Conservation (phyloP, 2,797 vertebrate species). For the Ceryle rudis region DNA sequence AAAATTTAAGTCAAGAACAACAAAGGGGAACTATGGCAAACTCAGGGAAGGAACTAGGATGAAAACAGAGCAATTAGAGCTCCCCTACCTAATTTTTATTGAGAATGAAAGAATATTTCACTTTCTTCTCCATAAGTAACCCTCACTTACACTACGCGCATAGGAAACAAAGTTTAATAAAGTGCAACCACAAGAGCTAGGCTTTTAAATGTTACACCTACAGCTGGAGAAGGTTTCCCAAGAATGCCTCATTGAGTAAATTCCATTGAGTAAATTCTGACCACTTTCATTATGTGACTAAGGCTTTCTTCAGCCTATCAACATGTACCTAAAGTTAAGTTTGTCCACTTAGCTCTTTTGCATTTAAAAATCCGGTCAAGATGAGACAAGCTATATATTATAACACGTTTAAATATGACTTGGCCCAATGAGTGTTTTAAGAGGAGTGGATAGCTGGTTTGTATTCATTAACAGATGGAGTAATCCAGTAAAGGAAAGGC, state of each 20-base stretch:
- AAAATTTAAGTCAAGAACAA: background rate
- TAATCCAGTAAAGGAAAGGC: constrained; percentile 4
- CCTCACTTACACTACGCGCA: background rate
- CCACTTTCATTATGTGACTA: background rate
- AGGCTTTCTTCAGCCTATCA: constrained; percentile 1
- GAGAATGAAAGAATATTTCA: background rate
- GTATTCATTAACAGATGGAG: background rate
- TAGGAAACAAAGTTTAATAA: constrained; percentile 29
- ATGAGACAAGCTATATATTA: background rate
- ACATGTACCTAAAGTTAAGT: background rate
- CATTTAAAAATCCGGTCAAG: constrained; percentile 19
- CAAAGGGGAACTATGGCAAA: accelerated
- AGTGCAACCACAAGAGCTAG: background rate
- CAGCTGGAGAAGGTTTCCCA: background rate
- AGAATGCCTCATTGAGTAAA: background rate
- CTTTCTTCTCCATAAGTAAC: background rate
- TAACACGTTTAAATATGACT: background rate
- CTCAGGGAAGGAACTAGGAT: background rate
- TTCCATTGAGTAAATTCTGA: constrained; percentile 5
- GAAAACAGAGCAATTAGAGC: background rate
- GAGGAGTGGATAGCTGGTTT: background rate
- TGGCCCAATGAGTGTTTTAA: background rate
- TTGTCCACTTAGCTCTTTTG: background rate
- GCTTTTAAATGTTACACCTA: background rate
- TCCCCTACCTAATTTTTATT: background rate